Percentiles rank a stretch among this genome's conserved stretches.
Conservation (phyloP, 2,888 invertebrate species). For the Drosophila rubida region DNA sequence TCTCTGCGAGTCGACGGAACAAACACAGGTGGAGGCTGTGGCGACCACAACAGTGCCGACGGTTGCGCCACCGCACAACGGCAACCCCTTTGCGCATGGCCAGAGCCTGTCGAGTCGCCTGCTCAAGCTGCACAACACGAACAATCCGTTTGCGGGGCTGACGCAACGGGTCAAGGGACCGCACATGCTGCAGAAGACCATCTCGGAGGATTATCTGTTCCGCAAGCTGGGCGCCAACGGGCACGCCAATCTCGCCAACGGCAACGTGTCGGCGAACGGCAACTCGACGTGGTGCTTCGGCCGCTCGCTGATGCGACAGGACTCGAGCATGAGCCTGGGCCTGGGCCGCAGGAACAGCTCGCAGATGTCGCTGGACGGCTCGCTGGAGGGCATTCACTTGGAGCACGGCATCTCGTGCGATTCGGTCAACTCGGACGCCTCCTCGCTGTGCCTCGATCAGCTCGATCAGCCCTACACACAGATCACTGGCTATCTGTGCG, state of each 20-base stretch:
- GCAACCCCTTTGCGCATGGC: conserved; percentile 69
- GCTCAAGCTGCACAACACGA: conserved; percentile 69
- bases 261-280: conserved; percentile 53
- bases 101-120: conserved; percentile 72
- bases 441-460: conserved; percentile 89
- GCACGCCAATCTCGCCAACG: conserved; percentile 33
- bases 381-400: conserved; percentile 81
- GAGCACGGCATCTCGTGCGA: conserved; percentile 91
- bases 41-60: not conserved
- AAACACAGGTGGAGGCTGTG: conserved; percentile 8
- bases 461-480: conserved; percentile 89
- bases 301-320: conserved; percentile 81
- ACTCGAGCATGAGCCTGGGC: conserved; percentile 76
- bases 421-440: conserved; percentile 90
- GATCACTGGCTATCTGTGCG: conserved; percentile 90
- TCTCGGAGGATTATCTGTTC: conserved; percentile 84
- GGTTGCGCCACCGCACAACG: conserved; percentile 38
- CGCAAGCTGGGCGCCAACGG: conserved; percentile 72
- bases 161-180: conserved; percentile 82
- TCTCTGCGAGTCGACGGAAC: conserved; percentile 74
- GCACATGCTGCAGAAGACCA: conserved; percentile 84
- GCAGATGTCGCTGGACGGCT: conserved; percentile 81
- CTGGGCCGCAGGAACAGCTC: conserved; percentile 83
- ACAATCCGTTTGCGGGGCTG: conserved; percentile 79
- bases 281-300: conserved; percentile 81